A percentile compares a stretch with the other conserved stretches of the same genome.
These are phyloP conservation scores for Girardinus metallicus DNA, from an alignment of 2,797 vertebrate genomes.

Conservation along the genomic window DNA sequence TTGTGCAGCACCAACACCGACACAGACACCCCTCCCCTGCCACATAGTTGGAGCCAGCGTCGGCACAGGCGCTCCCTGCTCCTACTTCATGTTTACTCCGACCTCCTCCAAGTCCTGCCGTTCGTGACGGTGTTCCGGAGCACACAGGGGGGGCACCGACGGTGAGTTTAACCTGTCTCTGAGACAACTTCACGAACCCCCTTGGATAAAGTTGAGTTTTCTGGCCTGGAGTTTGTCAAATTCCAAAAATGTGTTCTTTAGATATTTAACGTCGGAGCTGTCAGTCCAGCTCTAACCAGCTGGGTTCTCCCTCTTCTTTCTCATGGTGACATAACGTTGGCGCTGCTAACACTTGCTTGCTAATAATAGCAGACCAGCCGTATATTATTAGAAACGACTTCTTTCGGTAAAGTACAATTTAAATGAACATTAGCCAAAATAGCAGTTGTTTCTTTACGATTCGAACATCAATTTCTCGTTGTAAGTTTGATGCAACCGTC, in stretches of 20 bases:
- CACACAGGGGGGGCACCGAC: conserved; percentile 16
- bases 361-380: conserved; percentile 29
- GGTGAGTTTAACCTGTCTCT: conserved; percentile 34
- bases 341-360: conserved; percentile 39
- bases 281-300: conserved; percentile 65
- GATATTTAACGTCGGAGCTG: conserved; percentile 45
- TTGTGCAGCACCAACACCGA: conserved; percentile 62
- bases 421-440: neutral
- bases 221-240: neutral
- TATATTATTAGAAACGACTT: neutral
- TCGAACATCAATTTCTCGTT: neutral
- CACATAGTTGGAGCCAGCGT: conserved; percentile 70
- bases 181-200: neutral
- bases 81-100: conserved; percentile 57
- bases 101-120: conserved; percentile 26
- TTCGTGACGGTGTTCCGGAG: neutral
- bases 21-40: conserved; percentile 56
- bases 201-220: conserved; percentile 11
- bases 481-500: conserved; percentile 35
- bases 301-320: conserved; percentile 31
- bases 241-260: conserved; percentile 17
- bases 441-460: conserved; percentile 6
- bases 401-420: neutral
- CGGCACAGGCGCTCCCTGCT: conserved; percentile 49
- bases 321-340: conserved; percentile 23